Conservation (phyloP, 2,113 vertebrate species). For the Callionymus lyra region DNA sequence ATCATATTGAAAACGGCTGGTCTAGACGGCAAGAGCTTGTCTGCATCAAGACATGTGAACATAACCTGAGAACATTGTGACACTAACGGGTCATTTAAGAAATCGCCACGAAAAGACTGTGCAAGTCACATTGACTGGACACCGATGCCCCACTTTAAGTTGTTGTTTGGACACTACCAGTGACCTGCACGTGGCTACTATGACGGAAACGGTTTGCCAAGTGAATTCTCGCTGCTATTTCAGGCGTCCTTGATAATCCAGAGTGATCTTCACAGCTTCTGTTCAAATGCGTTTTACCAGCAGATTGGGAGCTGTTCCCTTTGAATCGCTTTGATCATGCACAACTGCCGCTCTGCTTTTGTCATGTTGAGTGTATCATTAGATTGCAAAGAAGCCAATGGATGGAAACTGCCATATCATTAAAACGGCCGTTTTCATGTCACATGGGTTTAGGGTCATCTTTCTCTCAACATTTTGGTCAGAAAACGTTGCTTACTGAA, state of each 20-base stretch:
- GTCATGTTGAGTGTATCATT: neutral
- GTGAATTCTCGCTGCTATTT: conserved; percentile 53
- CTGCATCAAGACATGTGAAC: too few relatives aligned
- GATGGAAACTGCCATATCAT: neutral
- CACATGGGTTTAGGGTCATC: neutral
- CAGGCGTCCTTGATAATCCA: conserved; percentile 37
- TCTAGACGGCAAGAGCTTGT: too few relatives aligned
- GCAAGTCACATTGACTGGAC: too few relatives aligned
- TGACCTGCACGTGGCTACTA: conserved; percentile 58
- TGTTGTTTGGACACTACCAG: conserved; percentile 51
- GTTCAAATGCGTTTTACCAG: conserved; percentile 7
- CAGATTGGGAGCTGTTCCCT: conserved; percentile 1
- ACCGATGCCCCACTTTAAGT: too few relatives aligned
- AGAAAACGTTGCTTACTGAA: too few relatives aligned
- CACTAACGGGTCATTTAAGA: too few relatives aligned
- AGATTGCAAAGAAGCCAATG: neutral
- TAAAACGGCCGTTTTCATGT: neutral
- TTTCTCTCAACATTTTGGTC: too few relatives aligned
- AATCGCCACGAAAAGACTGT: too few relatives aligned
- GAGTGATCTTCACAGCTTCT: conserved; percentile 4
- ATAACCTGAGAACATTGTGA: too few relatives aligned
- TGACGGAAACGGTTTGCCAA: conserved; percentile 35
- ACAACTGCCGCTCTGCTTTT: too few relatives aligned
- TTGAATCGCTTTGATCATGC: too few relatives aligned
- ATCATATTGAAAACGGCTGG: too few relatives aligned